Conservation (phyloP, 2,797 vertebrate species). For the Octomys mimax region DNA sequence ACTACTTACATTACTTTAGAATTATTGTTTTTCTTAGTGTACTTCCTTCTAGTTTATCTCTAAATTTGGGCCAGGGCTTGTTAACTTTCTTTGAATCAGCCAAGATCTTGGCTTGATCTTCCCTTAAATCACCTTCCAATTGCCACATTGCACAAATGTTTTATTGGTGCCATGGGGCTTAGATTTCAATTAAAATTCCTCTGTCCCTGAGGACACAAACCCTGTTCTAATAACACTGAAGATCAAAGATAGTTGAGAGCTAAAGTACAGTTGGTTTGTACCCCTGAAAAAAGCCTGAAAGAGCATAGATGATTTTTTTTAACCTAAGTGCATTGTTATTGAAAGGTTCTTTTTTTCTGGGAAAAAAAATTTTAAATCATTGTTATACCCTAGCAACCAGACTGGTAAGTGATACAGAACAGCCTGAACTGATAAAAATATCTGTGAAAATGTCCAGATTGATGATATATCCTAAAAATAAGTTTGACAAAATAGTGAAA, state of each 20-base stretch:
- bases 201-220: slow-evolving; percentile 59
- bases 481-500: slow-evolving; percentile 74
- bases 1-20: background rate
- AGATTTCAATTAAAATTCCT: slow-evolving; percentile 67
- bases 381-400: slow-evolving; percentile 86
- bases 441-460: slow-evolving; percentile 83
- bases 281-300: slow-evolving; percentile 42
- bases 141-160: slow-evolving; percentile 43
- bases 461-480: slow-evolving; percentile 87
- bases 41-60: background rate
- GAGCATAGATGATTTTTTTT: background rate
- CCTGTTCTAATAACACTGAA: slow-evolving; percentile 63
- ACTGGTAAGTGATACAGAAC: slow-evolving; percentile 82
- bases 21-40: background rate
- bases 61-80: slow-evolving; percentile 32
- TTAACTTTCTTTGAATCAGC: slow-evolving; percentile 43
- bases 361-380: slow-evolving; percentile 78
- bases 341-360: slow-evolving; percentile 65
- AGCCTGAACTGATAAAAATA: slow-evolving; percentile 85
- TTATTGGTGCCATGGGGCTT: slow-evolving; percentile 46
- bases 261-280: slow-evolving; percentile 19
- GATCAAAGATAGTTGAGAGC: slow-evolving; percentile 72
- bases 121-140: slow-evolving; percentile 70
- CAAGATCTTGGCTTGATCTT: slow-evolving; percentile 12
- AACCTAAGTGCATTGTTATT: slow-evolving; percentile 75